Conservation (phyloP, 2,113 vertebrate species). For the Hemiprocne comata region DNA sequence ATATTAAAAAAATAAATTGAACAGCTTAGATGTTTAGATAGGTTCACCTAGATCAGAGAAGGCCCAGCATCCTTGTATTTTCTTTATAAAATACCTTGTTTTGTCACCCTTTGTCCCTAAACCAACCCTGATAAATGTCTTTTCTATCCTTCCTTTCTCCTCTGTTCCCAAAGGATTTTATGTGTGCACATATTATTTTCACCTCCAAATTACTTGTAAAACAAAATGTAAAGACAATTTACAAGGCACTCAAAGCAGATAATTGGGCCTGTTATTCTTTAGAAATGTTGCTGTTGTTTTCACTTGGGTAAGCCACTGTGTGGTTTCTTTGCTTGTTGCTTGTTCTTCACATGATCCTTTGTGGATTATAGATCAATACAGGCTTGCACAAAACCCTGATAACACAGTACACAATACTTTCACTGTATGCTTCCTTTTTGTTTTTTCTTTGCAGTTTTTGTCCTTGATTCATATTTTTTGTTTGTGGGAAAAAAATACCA, state of each 20-base stretch:
- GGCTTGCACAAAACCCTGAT: neutral
- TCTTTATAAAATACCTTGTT: neutral
- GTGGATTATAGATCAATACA: constrained; percentile 11
- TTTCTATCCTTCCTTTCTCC: neutral
- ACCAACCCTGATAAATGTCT: neutral
- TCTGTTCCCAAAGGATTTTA: neutral
- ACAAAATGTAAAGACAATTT: neutral
- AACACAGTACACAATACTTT: neutral
- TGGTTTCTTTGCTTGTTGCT: neutral
- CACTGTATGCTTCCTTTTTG: neutral
- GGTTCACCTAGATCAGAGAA: neutral
- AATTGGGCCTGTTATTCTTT: neutral
- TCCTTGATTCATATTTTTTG: neutral
- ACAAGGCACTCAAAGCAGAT: neutral
- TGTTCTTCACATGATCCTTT: neutral
- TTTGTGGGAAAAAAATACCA: neutral
- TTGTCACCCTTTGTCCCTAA: neutral
- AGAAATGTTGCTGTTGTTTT: neutral
- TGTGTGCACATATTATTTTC: neutral
- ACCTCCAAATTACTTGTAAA: neutral
- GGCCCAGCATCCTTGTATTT: neutral
- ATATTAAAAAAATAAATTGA: neutral
- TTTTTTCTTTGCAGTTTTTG: neutral
- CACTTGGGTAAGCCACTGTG: neutral
- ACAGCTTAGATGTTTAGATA: neutral